These are phyloP conservation scores for Clitarchus hookeri DNA, from an alignment of 2,888 invertebrate species.

Conservation along the genomic window DNA sequence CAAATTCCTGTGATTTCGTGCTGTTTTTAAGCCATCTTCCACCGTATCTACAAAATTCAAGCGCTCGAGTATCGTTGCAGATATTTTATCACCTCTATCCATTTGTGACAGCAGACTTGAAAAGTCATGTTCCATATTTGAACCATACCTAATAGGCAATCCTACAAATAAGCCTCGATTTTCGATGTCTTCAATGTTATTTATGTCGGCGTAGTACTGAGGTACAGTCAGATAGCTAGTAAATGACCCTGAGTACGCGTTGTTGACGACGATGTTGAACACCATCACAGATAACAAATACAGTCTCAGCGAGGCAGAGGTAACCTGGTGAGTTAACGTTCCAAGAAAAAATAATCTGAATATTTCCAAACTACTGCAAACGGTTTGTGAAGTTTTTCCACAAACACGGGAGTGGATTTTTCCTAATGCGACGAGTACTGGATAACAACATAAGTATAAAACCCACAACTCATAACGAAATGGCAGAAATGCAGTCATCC, in stretches of 20 bases:
- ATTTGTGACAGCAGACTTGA: background rate
- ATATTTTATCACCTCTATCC: background rate
- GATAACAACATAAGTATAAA: too few species aligned
- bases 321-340: too few species aligned
- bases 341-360: too few species aligned
- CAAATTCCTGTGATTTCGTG: background rate
- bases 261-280: background rate
- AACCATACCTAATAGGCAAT: background rate
- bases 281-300: background rate
- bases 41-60: background rate
- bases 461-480: too few species aligned
- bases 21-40: background rate
- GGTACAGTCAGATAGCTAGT: background rate
- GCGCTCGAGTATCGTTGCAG: background rate
- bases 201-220: background rate
- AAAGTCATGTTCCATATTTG: background rate
- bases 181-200: background rate
- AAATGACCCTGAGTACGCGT: background rate
- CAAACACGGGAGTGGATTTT: too few species aligned
- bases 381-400: too few species aligned
- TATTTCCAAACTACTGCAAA: too few species aligned
- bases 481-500: too few species aligned
- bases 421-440: too few species aligned
- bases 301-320: too few species aligned
- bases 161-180: background rate